Base-by-base conservation (phyloP, 1,140 invertebrate genomes). In the Camponotus floridanus region DNA sequence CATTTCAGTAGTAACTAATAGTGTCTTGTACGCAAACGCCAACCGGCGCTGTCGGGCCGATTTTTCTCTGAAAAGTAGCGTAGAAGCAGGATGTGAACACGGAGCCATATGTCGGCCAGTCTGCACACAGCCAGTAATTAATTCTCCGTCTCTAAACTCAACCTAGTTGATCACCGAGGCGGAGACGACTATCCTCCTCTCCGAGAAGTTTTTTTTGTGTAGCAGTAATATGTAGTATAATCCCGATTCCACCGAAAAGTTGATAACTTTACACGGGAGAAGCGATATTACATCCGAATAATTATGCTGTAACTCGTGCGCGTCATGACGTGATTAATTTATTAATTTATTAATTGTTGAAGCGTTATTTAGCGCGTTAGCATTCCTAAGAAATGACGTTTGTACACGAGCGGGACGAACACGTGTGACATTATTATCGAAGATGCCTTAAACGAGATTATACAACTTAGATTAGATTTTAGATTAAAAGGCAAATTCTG, bases 31-130 rank as follows among this genome's bases (percentile, higher is more conserved):
- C 79, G 61, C 36, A 33, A 83, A 83, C 55, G 68, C 39, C 79
- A 73, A 81, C 51, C 26, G 51, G 26, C 68, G 55, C 33, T 83
- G 79, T 83, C 79, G 73, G 79, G 42, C 26, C 55, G 31, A 83
- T 83, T 83, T 88, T 86, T 86, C 74, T 68, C 55, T 64, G 55
- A 73, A 61, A 89, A 88, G 76, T 86, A 51, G 67, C 76, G 57
- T 21, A 33, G 81, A 78, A 87, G 67, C 68, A 76, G 71, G 80
- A 78, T 84, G 87, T 74, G 87, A 79, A 79, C 87, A 74, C 74
- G 84, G 87, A 68, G n/a, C 87, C 87, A 88, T 87, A 83, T 88
- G 87, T 88, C 80, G 68, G n/a, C 78, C 78, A 87, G 64, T 87
- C 76, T 39, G 61, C 78, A 51, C 13, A 51, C 48, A 61, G 48